Percentiles rank a stretch among this genome's conserved stretches.
Conservation (phyloP, 2,113 vertebrate species). For the Rhombomys opimus region DNA sequence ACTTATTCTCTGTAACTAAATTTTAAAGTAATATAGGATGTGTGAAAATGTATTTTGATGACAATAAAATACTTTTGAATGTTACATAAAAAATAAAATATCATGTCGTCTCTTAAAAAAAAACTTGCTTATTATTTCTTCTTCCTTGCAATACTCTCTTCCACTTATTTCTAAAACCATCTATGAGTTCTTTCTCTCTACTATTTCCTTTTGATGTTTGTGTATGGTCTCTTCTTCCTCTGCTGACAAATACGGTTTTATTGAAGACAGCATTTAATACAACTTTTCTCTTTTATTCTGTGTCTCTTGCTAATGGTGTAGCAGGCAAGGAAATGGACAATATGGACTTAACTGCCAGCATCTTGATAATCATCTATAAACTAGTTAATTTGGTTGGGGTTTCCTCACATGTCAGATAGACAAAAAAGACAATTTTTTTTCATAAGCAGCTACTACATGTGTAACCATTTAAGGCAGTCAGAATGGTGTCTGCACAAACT, state of each 20-base stretch:
- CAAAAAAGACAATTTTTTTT: background rate
- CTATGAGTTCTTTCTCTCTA: background rate
- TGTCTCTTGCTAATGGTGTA: background rate
- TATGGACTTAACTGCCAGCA: background rate
- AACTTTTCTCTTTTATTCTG: background rate
- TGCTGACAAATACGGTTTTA: background rate
- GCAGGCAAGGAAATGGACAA: background rate
- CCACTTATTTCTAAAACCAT: background rate
- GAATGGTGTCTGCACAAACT: background rate
- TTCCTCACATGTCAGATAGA: background rate
- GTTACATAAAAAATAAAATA: background rate
- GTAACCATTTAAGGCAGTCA: background rate
- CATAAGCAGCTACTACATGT: background rate
- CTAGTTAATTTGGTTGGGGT: background rate
- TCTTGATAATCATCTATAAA: background rate
- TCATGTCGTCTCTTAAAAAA: background rate
- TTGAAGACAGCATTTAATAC: background rate
- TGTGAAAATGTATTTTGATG: slow-evolving; percentile 23
- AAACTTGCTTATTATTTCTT: background rate
- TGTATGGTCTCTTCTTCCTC: background rate
- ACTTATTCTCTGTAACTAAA: background rate
- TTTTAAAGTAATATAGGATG: slow-evolving; percentile 17
- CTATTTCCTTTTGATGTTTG: background rate
- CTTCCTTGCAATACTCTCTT: background rate
- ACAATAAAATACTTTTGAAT: slow-evolving; percentile 11